Evolutionary conservation across 2,888 invertebrate genomes (phyloP), one percentile per base, ranked within the genome.

Genomic region (Fragum fragum): DNA sequence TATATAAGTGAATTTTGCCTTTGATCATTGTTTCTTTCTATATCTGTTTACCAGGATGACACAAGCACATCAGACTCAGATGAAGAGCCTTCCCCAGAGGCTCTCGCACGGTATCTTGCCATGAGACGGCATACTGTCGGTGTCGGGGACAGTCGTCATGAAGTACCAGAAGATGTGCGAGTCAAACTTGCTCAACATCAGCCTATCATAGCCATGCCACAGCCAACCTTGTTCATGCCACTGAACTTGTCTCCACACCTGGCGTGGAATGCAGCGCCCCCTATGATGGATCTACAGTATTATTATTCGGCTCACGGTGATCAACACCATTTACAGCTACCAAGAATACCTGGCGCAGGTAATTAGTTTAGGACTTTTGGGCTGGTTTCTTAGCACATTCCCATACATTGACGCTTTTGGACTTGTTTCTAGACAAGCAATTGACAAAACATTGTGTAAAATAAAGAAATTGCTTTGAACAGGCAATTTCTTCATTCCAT

Each of bases 301-400:
- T 88, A 78, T 57, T 81, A 81, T 63, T 96, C 97, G 39, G 96
- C 97, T 76, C 97, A 97, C 81, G 98, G 98, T 93, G 98, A 99
- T 95, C 98, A 98, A 90, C 98, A 99, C 94, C 95, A 99, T 85
- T 95, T 99, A 76, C 98, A 98, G 94, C 98, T 98, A n/a, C 98
- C 98, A 0, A 97, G 97, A 78, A 97, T 97, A 18, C 96, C 98
- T 96, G 95, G 94, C 70, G 97, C 92, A 85, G 91, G 94, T 94
- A 76, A 77, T 88, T 36, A 39, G 6, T 59, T 9, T 6, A 9
- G 32, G 32, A 18, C 14, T 47, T 29, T 36, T 73, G 47, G 76
- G 78, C n/a, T n/a, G n/a, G n/a, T n/a, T n/a, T n/a, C n/a, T n/a
- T n/a, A n/a, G n/a, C n/a, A n/a, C n/a, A n/a, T n/a, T n/a, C n/a